Conservation (phyloP, 2,888 invertebrate species). For the Euphydryas editha region DNA sequence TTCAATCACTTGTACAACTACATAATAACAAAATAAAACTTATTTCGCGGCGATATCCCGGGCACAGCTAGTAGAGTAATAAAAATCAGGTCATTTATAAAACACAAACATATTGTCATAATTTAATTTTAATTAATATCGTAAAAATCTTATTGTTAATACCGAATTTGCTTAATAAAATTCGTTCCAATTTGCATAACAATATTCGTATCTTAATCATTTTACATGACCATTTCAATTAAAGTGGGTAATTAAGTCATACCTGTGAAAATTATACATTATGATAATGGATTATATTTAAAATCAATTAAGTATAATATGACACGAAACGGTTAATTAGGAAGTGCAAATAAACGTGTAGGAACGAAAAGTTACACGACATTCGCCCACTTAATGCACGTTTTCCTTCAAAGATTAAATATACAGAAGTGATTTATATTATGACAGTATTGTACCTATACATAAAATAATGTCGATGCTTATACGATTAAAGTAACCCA, state of each 20-base stretch:
- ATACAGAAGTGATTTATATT: neutral
- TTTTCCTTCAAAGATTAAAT: constrained; percentile 64
- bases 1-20: too few relatives aligned
- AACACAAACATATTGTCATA: too few relatives aligned
- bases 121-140: too few relatives aligned
- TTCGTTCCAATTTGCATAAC: neutral
- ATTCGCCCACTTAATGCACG: constrained; percentile 50
- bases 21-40: too few relatives aligned
- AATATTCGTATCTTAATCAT: neutral
- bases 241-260: constrained; percentile 31
- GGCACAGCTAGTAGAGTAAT: too few relatives aligned
- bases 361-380: constrained; percentile 57
- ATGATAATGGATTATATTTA: constrained; percentile 18
- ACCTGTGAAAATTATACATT: constrained; percentile 18
- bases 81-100: too few relatives aligned
- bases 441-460: neutral
- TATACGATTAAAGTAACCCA: too few relatives aligned
- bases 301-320: constrained; percentile 40
- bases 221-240: constrained; percentile 6
- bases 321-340: constrained; percentile 45
- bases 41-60: too few relatives aligned
- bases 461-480: neutral
- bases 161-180: neutral
- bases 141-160: neutral
- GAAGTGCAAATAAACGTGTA: constrained; percentile 53